These are phyloP conservation scores for Dreissena polymorpha DNA, from an alignment of 1,140 invertebrate genomes.

Conservation along the genomic window DNA sequence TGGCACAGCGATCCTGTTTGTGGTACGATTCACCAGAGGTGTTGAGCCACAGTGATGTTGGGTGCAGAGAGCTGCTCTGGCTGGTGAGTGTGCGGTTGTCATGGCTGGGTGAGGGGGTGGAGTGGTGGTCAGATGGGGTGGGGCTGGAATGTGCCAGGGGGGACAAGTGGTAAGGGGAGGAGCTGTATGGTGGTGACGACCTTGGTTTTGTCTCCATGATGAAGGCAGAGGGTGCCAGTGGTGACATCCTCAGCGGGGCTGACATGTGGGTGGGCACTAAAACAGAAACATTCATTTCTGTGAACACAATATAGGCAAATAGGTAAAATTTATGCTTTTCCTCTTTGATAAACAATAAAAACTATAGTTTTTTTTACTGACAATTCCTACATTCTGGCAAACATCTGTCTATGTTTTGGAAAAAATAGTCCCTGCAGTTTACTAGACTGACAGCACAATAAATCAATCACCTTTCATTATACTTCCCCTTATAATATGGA, in stretches of 20 bases:
- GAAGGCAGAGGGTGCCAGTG: constrained; percentile 57
- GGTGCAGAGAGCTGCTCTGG: constrained; percentile 7
- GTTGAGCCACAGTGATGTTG: constrained; percentile 44
- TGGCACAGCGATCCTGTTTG: constrained; percentile 75
- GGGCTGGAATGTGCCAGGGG: constrained; percentile 60
- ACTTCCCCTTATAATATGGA: constrained; percentile 25
- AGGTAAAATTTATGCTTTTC: too few relatives aligned
- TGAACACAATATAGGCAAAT: too few relatives aligned
- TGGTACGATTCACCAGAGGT: constrained; percentile 75
- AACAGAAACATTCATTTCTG: constrained; percentile 31
- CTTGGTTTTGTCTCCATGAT: constrained; percentile 59
- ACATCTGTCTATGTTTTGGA: too few relatives aligned
- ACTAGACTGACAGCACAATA: neutral
- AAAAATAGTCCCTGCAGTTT: too few relatives aligned
- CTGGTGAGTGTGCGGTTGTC: constrained; percentile 20
- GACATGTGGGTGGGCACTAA: constrained; percentile 63
- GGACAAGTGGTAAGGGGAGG: constrained; percentile 66
- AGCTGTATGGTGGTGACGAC: constrained; percentile 62
- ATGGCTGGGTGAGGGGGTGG: constrained; percentile 57
- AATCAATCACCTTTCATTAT: constrained; percentile 38
- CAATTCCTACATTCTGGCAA: too few relatives aligned
- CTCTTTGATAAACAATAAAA: too few relatives aligned
- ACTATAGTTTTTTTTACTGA: too few relatives aligned
- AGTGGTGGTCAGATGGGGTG: constrained; percentile 29
- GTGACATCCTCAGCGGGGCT: constrained; percentile 59